Conservation (phyloP, 2,888 invertebrate genomes). For the Euclidia mi region DNA sequence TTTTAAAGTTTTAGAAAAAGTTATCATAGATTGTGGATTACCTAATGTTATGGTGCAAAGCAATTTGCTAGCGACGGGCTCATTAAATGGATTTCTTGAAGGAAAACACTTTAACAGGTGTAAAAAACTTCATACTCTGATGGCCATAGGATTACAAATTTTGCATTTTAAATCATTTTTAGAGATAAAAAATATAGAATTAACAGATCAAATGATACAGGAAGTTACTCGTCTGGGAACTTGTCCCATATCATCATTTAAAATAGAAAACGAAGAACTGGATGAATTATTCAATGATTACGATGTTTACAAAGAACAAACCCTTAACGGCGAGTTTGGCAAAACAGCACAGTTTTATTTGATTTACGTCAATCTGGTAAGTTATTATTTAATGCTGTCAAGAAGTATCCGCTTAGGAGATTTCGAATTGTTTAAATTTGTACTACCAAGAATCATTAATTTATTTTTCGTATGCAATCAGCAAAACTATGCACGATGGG, state of each 20-base stretch:
- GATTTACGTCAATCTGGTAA: too few relatives aligned
- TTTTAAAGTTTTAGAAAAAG: too few relatives aligned
- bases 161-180: too few relatives aligned
- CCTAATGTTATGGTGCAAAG: too few relatives aligned
- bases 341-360: too few relatives aligned
- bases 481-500: constrained; percentile 49
- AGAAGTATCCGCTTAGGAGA: constrained; percentile 23
- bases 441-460: constrained; percentile 29
- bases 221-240: constrained; percentile 1
- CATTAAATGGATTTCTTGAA: too few relatives aligned
- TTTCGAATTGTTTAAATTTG: constrained; percentile 17
- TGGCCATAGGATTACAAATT: not conserved
- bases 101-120: too few relatives aligned
- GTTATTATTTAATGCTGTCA: constrained; percentile 14
- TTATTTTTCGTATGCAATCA: constrained; percentile 45
- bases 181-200: not conserved
- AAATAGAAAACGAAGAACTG: not conserved
- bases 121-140: too few relatives aligned
- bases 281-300: constrained; percentile 10
- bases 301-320: constrained; percentile 6
- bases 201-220: constrained; percentile 8
- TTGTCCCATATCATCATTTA: not conserved
- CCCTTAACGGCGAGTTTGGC: constrained; percentile 3
- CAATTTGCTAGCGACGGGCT: too few relatives aligned
- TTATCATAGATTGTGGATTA: too few relatives aligned